phyloP scores from a whole-genome alignment of 2,797 vertebrate genomes.

The Melanotaenia trifasciata region DNA sequence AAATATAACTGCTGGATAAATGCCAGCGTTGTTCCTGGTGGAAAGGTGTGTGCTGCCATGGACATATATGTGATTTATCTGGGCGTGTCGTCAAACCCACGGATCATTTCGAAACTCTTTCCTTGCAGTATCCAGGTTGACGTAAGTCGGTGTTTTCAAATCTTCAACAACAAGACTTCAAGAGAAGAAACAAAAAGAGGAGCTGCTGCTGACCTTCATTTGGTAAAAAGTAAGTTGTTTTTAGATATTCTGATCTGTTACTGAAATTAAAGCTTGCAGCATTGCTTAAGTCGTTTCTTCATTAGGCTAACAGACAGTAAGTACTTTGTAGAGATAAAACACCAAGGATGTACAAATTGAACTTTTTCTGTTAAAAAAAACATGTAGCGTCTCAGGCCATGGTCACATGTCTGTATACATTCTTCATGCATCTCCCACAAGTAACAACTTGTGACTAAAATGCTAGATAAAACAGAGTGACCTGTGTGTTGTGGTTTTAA shows the following conservation, averaged over 20 bases:
- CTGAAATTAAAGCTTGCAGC: not conserved
- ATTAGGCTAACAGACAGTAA: not conserved
- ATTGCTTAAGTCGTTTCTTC: not conserved
- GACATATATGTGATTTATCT: constrained; percentile 35
- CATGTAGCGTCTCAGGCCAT: not conserved
- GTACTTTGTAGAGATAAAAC: not conserved
- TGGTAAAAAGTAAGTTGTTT: constrained; percentile 28
- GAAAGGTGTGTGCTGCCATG: constrained; percentile 44
- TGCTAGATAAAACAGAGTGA: constrained; percentile 5
- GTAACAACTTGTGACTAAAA: constrained; percentile 1
- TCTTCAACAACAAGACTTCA: not conserved
- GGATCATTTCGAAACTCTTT: constrained; percentile 61
- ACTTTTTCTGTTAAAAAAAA: not conserved
- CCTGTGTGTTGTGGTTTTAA: not conserved
- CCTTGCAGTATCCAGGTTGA: not conserved
- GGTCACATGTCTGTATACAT: constrained; percentile 3
- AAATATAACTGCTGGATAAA: not conserved
- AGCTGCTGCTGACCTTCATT: not conserved
- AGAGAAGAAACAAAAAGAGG: not conserved
- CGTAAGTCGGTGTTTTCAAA: not conserved
- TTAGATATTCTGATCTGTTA: not conserved
- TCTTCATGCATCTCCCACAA: constrained; percentile 3
- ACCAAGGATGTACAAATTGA: not conserved
- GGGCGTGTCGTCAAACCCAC: constrained; percentile 63
- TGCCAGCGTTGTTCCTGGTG: not conserved